A percentile compares a stretch with the other conserved stretches of the same genome.
Evolutionary conservation across 2,888 invertebrate species (phyloP).

Genomic region (Glaucopsyche alexis): DNA sequence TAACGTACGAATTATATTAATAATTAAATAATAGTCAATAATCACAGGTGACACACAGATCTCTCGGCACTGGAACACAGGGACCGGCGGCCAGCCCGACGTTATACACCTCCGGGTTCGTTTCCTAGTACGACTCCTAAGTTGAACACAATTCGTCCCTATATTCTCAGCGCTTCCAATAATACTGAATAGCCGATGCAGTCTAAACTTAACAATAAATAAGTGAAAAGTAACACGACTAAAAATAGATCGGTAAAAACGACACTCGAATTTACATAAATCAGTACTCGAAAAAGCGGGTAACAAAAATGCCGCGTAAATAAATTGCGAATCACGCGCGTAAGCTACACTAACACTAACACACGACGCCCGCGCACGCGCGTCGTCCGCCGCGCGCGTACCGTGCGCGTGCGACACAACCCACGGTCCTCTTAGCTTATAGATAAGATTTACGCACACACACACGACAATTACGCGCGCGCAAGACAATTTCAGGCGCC

Average conservation of each 20-base stretch:
- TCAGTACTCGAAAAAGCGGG: conserved; percentile 69
- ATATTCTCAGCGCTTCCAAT: conserved; percentile 45
- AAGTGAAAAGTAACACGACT: conserved; percentile 50
- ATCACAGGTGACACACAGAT: conserved; percentile 68
- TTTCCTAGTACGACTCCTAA: conserved; percentile 36
- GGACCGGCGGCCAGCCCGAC: conserved; percentile 23
- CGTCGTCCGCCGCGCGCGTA: conserved; percentile 28
- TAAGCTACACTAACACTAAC: conserved; percentile 47
- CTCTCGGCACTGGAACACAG: conserved; percentile 64
- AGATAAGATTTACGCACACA: conserved; percentile 34
- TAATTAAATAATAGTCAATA: conserved; percentile 65
- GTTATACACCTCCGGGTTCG: conserved; percentile 33
- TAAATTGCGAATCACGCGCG: conserved; percentile 54
- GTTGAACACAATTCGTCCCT: conserved; percentile 43
- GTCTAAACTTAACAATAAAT: conserved; percentile 53
- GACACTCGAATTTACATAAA: conserved; percentile 45
- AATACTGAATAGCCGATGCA: conserved; percentile 57
- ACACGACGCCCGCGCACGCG: conserved; percentile 46
- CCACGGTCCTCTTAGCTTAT: neutral
- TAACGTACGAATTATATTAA: conserved; percentile 64
- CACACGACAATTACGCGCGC: conserved; percentile 30
- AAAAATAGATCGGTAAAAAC: conserved; percentile 49
- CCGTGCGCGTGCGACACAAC: too few relatives aligned
- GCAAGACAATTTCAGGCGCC: conserved; percentile 29
- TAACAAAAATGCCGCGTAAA: conserved; percentile 47